phyloP scores from a whole-genome alignment of 2,797 vertebrate genomes.

The Peromyscus aztecus region DNA sequence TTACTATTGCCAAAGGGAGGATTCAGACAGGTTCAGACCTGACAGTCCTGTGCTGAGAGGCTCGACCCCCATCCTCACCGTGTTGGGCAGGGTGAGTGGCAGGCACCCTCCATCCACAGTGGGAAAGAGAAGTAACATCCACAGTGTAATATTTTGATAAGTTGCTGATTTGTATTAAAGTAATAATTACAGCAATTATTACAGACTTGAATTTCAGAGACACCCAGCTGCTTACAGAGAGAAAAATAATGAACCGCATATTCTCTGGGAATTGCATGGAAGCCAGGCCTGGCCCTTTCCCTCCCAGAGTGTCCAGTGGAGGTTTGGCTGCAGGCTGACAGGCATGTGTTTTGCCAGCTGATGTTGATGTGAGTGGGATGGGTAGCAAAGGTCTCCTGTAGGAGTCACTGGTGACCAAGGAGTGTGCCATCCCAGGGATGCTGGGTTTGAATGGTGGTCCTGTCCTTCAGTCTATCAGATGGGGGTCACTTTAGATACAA shows the following conservation, averaged over 20 bases:
- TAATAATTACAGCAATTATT: conserved; percentile 86
- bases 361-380: not conserved
- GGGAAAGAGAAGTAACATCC: conserved; percentile 57
- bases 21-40: not conserved
- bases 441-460: not conserved
- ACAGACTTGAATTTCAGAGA: conserved; percentile 75
- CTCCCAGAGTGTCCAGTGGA: not conserved
- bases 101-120: conserved; percentile 27
- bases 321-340: conserved; percentile 44
- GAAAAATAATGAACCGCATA: conserved; percentile 73
- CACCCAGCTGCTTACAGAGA: conserved; percentile 79
- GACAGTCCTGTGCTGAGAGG: accelerated
- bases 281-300: conserved; percentile 24
- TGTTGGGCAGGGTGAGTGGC: not conserved
- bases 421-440: not conserved
- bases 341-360: conserved; percentile 53
- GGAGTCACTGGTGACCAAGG: not conserved
- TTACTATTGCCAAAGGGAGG: not conserved
- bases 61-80: accelerated
- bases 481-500: not conserved
- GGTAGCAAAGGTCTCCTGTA: not conserved
- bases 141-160: conserved; percentile 83
- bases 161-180: conserved; percentile 86
- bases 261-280: conserved; percentile 24
- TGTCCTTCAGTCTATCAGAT: not conserved